phyloP scores from a whole-genome alignment of 53 echinoderm and acorn worm genomes.

The Paracentrotus lividus region DNA sequence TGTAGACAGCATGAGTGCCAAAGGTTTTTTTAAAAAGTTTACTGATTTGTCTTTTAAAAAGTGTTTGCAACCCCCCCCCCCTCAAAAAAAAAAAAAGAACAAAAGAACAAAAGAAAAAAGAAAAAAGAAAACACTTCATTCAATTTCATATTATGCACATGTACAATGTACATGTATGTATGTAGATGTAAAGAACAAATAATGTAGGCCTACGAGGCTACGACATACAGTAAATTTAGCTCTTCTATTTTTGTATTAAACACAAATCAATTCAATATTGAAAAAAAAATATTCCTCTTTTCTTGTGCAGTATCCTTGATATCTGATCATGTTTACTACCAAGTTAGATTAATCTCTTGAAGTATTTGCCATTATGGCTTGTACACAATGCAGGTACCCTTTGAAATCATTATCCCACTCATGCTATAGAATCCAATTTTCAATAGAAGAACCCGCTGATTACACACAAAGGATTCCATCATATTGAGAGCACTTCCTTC shows the following conservation, averaged over 20 bases:
- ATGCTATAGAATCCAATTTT: neutral
- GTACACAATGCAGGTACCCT: neutral
- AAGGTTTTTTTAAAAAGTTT: too few relatives aligned
- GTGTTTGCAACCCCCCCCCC: too few relatives aligned
- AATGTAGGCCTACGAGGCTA: too few relatives aligned
- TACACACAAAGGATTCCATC: neutral
- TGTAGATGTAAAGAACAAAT: too few relatives aligned
- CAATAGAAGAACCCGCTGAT: neutral
- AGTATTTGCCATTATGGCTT: neutral
- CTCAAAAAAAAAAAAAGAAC: too few relatives aligned
- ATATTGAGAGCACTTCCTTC: neutral
- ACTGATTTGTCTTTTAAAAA: too few relatives aligned
- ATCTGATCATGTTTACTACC: neutral
- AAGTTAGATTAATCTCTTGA: slow-evolving; percentile 8
- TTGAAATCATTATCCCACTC: neutral
- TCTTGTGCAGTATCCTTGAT: neutral
- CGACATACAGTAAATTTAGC: too few relatives aligned
- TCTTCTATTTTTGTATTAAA: neutral
- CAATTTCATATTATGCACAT: too few relatives aligned
- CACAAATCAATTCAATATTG: neutral
- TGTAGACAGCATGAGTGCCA: too few relatives aligned
- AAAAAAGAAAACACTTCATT: too few relatives aligned
- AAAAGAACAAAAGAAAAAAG: too few relatives aligned
- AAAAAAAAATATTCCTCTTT: neutral
- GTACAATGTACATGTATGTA: too few relatives aligned